Percentiles rank a stretch among this genome's conserved stretches.
These are phyloP conservation scores for Tringa solitaria DNA, from an alignment of 2,113 vertebrate species.

Conservation along the genomic window DNA sequence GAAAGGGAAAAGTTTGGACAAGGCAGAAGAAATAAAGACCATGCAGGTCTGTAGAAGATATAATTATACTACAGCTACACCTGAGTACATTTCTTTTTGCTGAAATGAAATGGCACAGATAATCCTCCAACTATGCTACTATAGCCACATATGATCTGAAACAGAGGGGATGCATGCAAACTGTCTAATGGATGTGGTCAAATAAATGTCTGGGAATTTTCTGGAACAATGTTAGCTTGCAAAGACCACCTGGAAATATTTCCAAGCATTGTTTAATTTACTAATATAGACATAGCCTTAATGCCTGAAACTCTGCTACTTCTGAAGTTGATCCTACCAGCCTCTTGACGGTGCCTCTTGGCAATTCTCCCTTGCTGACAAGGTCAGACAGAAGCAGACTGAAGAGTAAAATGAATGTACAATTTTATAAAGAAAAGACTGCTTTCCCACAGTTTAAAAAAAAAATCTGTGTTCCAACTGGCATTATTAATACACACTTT, in stretches of 20 bases:
- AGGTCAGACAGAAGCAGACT: slow-evolving; percentile 34
- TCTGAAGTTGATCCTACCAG: slow-evolving; percentile 5
- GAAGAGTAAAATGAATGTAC: slow-evolving; percentile 29
- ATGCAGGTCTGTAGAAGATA: neutral
- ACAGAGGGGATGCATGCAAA: neutral
- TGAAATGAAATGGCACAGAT: neutral
- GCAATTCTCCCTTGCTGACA: slow-evolving; percentile 54
- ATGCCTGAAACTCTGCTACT: slow-evolving; percentile 12
- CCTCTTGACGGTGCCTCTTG: neutral
- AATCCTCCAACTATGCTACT: neutral
- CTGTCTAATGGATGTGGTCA: fast-evolving
- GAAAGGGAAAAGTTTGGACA: neutral
- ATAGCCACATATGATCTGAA: fast-evolving
- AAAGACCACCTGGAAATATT: neutral
- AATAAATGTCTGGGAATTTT: neutral
- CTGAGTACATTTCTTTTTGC: neutral
- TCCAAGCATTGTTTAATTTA: slow-evolving; percentile 1
- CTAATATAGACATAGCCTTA: neutral
- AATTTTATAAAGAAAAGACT: slow-evolving; percentile 31
- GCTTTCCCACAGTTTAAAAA: slow-evolving; percentile 2
- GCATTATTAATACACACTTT: slow-evolving; percentile 60
- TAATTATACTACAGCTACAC: neutral
- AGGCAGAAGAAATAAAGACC: neutral
- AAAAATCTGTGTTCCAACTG: slow-evolving; percentile 23
- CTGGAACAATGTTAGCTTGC: neutral